Base-by-base conservation (phyloP, 2,113 vertebrate species). In the Copsychus sechellarum region DNA sequence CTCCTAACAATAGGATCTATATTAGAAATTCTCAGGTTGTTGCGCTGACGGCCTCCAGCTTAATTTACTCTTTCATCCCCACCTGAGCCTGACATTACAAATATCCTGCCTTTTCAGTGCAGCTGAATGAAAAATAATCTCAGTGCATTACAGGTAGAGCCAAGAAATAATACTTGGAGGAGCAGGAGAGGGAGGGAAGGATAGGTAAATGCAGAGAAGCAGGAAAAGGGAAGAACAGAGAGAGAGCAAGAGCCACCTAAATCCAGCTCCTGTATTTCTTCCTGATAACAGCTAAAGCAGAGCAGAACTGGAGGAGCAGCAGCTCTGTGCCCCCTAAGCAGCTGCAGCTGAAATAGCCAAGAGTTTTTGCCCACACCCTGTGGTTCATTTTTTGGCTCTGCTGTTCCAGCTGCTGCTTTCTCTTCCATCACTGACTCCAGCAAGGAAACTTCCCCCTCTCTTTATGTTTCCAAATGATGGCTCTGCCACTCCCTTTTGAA, bases 41-140 rank as follows among this genome's bases (percentile, higher is more conserved):
- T 89, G 69, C 20, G 6, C 58, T 33, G 43, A 87, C 0, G 26
- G 48, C 22, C 62, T 94, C 60, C 71, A 88, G 73, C 79, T 88
- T 96, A 54, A 81, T 78, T 94, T 94, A 74, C 51, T 86, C 50
- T 62, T 86, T 90, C 56, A 62, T 86, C 50, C 28, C 88, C 72
- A 83, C 67, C 96, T 96, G 92, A 95, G 79, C 61, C 93, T 91
- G 66, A 54, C 54, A 92, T 87, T 92, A 77, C 7, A 76, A 93
- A 95, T 95, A 92, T 78, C 67, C 83, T 91, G 74, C 42, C 70
- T 95, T 95, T 96, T 92, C 82, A 61, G 57, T 86, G 66, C 53
- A 87, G n/a, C 54, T 86, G 95, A 96, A 92, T 95, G 88, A 83
- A 95, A 97, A 97, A 89, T 92, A 73, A 67, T 78, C 90, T 86